phyloP scores from a whole-genome alignment of 2,888 invertebrate species.

The Shargacucullia verbasci region DNA sequence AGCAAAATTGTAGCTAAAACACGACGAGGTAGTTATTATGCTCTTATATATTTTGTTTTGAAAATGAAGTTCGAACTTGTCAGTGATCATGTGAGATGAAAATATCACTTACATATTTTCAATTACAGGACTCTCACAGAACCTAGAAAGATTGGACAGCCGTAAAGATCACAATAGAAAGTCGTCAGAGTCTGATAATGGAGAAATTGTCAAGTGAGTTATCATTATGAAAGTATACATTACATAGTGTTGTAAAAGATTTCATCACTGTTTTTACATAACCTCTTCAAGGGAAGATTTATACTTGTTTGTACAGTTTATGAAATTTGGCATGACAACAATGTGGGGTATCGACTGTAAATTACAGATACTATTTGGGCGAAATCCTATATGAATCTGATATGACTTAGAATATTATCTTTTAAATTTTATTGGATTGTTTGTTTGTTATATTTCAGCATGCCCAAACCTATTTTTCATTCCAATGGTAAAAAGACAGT shows the following conservation, averaged over 20 bases:
- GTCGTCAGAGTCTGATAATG: constrained; percentile 91
- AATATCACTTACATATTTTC: constrained; percentile 64
- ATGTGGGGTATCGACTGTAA: constrained; percentile 1
- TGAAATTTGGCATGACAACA: constrained; percentile 11
- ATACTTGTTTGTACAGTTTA: constrained; percentile 40
- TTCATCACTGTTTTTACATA: constrained; percentile 87
- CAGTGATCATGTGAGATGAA: constrained; percentile 60
- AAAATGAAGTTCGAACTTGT: constrained; percentile 40
- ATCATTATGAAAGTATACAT: constrained; percentile 51
- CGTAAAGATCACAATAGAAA: constrained; percentile 92
- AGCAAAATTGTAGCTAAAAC: constrained; percentile 97
- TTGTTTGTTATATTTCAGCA: constrained; percentile 85
- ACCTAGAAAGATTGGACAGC: constrained; percentile 93
- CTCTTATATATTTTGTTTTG: constrained; percentile 24
- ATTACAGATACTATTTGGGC: constrained; percentile 1
- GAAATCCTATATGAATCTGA: background rate
- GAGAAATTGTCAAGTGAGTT: constrained; percentile 91
- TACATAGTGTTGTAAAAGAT: constrained; percentile 63
- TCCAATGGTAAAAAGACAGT: constrained; percentile 91
- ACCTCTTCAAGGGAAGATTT: constrained; percentile 70
- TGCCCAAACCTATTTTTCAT: constrained; percentile 95
- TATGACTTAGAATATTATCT: constrained; percentile 3
- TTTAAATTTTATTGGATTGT: constrained; percentile 15
- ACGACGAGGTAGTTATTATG: constrained; percentile 90
- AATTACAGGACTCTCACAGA: constrained; percentile 93